phyloP scores from a whole-genome alignment of 2,113 vertebrate genomes.

The Rhodinocichla rosea region DNA sequence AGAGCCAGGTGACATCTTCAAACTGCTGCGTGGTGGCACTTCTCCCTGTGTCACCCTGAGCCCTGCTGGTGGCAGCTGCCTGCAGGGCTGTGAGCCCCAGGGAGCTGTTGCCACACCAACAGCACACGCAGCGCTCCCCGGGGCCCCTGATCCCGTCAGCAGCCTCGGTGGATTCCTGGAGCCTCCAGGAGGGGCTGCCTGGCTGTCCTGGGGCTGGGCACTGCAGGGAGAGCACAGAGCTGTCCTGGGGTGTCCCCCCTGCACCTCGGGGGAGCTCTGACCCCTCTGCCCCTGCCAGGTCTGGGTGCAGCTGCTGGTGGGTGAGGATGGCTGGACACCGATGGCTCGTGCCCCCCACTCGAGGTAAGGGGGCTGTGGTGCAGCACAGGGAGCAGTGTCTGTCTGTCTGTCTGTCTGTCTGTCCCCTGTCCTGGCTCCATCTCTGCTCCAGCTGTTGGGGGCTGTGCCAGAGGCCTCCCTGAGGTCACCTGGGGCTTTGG shows the following conservation, averaged over 20 bases:
- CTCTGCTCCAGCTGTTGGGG: neutral
- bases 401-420: accelerated
- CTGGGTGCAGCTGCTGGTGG: neutral
- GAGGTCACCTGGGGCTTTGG: neutral
- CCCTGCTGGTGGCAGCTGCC: neutral
- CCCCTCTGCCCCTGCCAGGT: neutral
- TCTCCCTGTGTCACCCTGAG: accelerated
- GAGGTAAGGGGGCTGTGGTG: neutral
- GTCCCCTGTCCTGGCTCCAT: accelerated
- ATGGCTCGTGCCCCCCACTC: accelerated
- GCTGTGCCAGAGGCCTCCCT: neutral
- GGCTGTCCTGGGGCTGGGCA: neutral
- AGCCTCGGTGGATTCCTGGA: neutral
- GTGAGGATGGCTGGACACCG: neutral
- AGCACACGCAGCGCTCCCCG: neutral
- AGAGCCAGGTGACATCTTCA: neutral
- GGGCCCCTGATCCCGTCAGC: neutral
- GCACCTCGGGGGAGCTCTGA: neutral
- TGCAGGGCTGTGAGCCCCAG: accelerated
- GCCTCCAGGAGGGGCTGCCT: neutral
- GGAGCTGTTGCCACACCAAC: neutral
- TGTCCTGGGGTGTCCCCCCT: neutral
- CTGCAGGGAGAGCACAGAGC: neutral
- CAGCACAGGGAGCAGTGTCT: accelerated
- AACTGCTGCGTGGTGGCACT: neutral